Evolutionary conservation across 2,797 vertebrate species (phyloP).

Genomic region (Pantherophis alleghaniensis): DNA sequence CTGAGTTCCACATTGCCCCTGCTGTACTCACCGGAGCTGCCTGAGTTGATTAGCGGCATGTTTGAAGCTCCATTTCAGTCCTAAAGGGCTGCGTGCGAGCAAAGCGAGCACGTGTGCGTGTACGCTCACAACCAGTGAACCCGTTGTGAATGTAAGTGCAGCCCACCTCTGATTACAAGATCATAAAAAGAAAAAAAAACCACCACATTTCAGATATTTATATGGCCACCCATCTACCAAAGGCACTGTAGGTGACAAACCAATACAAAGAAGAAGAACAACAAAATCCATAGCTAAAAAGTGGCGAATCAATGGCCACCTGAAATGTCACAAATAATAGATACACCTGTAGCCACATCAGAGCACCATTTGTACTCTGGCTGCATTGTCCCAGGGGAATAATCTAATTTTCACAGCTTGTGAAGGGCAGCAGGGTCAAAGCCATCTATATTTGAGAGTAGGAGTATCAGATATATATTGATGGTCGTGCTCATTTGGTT

Average conservation of each 20-base stretch:
- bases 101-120: accelerated
- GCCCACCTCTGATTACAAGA: too few relatives aligned
- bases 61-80: too few relatives aligned
- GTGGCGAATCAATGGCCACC: not conserved
- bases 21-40: too few relatives aligned
- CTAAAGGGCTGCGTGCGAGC: too few relatives aligned
- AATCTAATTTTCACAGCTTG: not conserved
- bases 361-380: not conserved
- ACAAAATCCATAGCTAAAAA: not conserved
- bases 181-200: not conserved
- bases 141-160: too few relatives aligned
- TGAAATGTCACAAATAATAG: not conserved
- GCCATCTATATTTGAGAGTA: not conserved
- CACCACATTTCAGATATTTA: not conserved
- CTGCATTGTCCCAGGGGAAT: not conserved
- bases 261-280: not conserved
- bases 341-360: not conserved
- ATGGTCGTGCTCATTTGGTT: too few relatives aligned
- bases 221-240: not conserved
- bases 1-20: too few relatives aligned
- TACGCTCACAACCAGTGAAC: too few relatives aligned
- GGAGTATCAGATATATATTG: too few relatives aligned
- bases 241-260: not conserved
- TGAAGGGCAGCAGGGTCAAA: not conserved
- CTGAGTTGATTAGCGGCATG: too few relatives aligned